phyloP scores from a whole-genome alignment of 2,113 vertebrate species.

The Ageneiosus marmoratus region DNA sequence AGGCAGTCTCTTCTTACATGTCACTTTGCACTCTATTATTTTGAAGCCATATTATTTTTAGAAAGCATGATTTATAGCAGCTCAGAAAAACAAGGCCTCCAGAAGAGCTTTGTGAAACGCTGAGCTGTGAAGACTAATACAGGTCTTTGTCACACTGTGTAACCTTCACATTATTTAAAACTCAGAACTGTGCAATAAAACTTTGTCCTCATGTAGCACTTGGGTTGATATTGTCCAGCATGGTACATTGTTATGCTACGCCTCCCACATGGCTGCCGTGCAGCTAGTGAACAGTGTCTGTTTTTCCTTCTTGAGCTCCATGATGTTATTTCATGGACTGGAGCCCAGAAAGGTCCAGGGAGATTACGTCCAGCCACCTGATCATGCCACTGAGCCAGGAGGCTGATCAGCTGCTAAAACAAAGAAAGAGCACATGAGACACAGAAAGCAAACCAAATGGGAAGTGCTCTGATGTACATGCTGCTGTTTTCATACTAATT shows the following conservation, averaged over 20 bases:
- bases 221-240: constrained; percentile 3
- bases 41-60: constrained; percentile 3
- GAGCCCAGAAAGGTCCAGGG: constrained; percentile 48
- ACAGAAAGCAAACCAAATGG: neutral
- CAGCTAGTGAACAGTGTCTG: constrained; percentile 45
- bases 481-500: neutral
- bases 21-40: constrained; percentile 1
- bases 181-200: constrained; percentile 3
- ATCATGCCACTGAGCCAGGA: constrained; percentile 39
- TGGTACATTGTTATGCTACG: constrained; percentile 33
- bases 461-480: neutral
- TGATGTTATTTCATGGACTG: constrained; percentile 54
- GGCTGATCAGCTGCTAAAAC: constrained; percentile 48
- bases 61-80: constrained; percentile 9
- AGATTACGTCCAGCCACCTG: constrained; percentile 53
- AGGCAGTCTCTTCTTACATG: neutral
- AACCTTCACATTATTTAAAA: constrained; percentile 2
- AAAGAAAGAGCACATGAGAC: neutral
- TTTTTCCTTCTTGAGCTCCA: constrained; percentile 45
- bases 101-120: neutral
- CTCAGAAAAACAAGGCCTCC: neutral
- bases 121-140: neutral
- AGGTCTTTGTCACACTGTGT: neutral
- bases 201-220: neutral
- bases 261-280: constrained; percentile 48